Base-by-base conservation (phyloP, 2,113 vertebrate species). In the Mustela nigripes region DNA sequence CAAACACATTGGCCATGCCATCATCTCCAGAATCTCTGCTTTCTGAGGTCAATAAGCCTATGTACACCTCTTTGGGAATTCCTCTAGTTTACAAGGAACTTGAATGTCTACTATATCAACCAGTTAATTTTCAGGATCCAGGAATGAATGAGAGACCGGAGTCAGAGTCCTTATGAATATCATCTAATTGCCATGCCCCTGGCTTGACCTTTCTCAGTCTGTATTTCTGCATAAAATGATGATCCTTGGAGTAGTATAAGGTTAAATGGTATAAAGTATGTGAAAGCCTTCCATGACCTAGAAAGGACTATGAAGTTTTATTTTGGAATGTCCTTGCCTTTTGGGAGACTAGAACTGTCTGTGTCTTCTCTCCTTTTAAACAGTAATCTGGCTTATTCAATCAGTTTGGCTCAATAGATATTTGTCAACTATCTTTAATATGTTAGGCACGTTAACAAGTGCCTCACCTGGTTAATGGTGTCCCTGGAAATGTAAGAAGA, bases 321-420 rank as follows among this genome's bases (percentile, higher is more conserved):
- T 84, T 96, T 79, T 67, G 56, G 53, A 95, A 96, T 11, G 18
- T 71, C 67, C 80, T 86, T 82, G 65, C 81, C 73, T 95, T 89
- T 48, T 14, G 26, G 78, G 71, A 94, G 84, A 74, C 3, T 11
- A 76, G 19, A 48, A 31, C 22, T 67, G 91, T 7, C 28, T 84
- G 76, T 19, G 5, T 71, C 60, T 69, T 91, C n/a, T 86, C 39
- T 67, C 16, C 78, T 82, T 74, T 45, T 18, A 50, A 87, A 63
- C 65, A 79, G 36, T 1, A 9, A 50, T 16, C 62, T 79, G 28
- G 28, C 45, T 79, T 80, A 31, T 24, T 48, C 56, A 4, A 26
- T 83, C 62, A 16, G 0, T 63, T 74, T 24, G 74, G 2, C 62
- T 81, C 33, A 18, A 33, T 3, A 62, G 89, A 42, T 45, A 9